Evolutionary conservation across 2,113 vertebrate species (phyloP).

Genomic region (Ovibos moschatus): DNA sequence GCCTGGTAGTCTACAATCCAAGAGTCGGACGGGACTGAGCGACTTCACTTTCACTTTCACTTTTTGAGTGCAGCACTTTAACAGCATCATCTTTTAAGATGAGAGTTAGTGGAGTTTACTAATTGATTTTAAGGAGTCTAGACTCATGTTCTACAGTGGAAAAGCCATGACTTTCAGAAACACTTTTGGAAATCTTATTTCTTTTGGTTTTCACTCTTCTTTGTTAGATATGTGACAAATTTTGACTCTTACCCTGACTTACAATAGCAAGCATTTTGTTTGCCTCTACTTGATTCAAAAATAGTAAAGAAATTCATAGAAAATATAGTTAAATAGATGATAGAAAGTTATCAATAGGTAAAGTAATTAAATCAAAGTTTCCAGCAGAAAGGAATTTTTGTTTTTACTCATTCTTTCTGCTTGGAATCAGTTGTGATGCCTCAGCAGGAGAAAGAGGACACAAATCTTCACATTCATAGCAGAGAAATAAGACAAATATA

Average conservation of each 20-base stretch:
- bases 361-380: not conserved
- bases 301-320: not conserved
- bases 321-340: not conserved
- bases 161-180: not conserved
- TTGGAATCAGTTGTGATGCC: not conserved
- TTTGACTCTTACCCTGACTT: not conserved
- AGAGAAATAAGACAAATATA: not conserved
- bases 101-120: not conserved
- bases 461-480: not conserved
- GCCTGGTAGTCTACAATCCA: not conserved
- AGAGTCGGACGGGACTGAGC: fast-evolving
- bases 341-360: not conserved
- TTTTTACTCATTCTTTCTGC: not conserved
- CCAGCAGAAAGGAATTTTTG: not conserved
- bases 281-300: not conserved
- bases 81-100: not conserved
- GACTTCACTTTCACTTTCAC: not conserved
- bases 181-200: not conserved
- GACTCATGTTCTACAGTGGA: not conserved
- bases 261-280: not conserved
- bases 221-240: not conserved
- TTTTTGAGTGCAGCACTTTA: not conserved
- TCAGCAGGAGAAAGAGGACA: not conserved
- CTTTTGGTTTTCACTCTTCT: not conserved
- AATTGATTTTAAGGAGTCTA: not conserved